phyloP scores from a whole-genome alignment of 1,140 invertebrate genomes.

The Drosophila suzukii region DNA sequence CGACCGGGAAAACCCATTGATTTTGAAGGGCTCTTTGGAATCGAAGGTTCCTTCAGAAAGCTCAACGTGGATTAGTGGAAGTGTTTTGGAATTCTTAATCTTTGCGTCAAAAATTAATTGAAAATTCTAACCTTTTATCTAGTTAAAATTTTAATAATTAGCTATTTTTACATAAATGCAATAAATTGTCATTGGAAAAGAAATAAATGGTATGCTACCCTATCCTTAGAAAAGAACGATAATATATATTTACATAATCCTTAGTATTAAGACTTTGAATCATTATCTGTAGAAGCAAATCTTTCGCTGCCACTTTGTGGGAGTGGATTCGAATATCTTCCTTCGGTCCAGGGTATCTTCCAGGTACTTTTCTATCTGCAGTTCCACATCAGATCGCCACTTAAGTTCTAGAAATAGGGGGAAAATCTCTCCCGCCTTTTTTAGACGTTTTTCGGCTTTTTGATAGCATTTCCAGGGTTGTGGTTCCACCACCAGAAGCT shows the following conservation, averaged over 20 bases:
- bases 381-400: slow-evolving; percentile 87
- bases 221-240: background rate
- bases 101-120: too few species aligned
- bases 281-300: slow-evolving; percentile 84
- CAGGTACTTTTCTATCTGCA: slow-evolving; percentile 87
- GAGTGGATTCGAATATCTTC: slow-evolving; percentile 86
- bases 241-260: background rate
- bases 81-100: too few species aligned
- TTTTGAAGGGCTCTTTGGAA: slow-evolving; percentile 82
- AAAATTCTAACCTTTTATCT: too few species aligned
- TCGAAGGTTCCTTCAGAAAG: slow-evolving; percentile 76
- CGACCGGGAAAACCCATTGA: slow-evolving; percentile 87
- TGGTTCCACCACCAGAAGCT: slow-evolving; percentile 90
- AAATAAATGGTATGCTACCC: too few species aligned
- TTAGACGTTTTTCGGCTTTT: slow-evolving; percentile 89
- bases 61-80: slow-evolving; percentile 62
- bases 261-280: background rate
- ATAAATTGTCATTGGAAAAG: too few species aligned
- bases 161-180: too few species aligned
- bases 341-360: slow-evolving; percentile 84
- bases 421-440: slow-evolving; percentile 87
- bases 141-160: too few species aligned
- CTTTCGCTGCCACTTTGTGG: slow-evolving; percentile 89
- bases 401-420: slow-evolving; percentile 86
- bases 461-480: slow-evolving; percentile 93